Percentiles rank a stretch among this genome's conserved stretches.
These are phyloP conservation scores for Dynastes grantii DNA, from an alignment of 2,888 invertebrate species.

Conservation along the genomic window DNA sequence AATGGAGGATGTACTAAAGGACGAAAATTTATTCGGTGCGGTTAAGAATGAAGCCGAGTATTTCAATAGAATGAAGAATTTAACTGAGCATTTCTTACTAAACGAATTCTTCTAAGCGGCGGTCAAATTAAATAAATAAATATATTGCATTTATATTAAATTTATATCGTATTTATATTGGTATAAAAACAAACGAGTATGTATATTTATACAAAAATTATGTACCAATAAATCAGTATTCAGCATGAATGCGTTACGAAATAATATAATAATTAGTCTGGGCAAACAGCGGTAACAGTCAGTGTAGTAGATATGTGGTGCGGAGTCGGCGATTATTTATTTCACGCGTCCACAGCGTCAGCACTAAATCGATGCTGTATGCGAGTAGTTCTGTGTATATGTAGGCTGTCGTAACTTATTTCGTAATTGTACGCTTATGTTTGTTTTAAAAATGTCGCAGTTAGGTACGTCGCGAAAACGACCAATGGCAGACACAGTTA, in stretches of 20 bases:
- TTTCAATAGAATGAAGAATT: slow-evolving; percentile 39
- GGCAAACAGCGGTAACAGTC: too few species aligned
- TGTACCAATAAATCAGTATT: background rate
- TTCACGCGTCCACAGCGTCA: too few species aligned
- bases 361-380: too few species aligned
- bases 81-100: slow-evolving; percentile 46
- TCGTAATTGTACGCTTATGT: too few species aligned
- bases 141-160: background rate
- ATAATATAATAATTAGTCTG: background rate
- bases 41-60: slow-evolving; percentile 33
- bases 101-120: slow-evolving; percentile 47
- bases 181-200: background rate
- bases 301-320: too few species aligned
- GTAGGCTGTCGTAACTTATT: too few species aligned
- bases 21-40: background rate
- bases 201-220: background rate
- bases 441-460: too few species aligned
- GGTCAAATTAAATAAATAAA: background rate
- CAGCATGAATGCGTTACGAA: background rate
- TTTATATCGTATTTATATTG: background rate
- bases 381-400: too few species aligned
- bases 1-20: slow-evolving; percentile 16
- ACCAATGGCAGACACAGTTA: too few species aligned
- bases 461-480: too few species aligned
- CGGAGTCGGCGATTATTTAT: too few species aligned